Evolutionary conservation across 2,797 vertebrate genomes (phyloP).

Genomic region (Cyprinella venusta): DNA sequence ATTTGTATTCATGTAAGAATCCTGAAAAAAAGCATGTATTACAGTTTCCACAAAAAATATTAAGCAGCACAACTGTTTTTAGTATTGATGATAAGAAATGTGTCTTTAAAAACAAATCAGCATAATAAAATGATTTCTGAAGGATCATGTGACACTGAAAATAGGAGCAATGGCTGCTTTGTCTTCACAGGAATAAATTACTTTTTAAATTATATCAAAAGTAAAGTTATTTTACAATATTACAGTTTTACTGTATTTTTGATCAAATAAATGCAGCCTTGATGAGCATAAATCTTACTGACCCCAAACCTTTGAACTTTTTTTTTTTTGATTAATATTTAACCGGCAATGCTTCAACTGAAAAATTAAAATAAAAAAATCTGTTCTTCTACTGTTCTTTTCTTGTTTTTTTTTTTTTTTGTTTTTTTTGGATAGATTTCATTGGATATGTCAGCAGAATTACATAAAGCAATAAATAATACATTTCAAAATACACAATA

Average conservation of each 20-base stretch:
- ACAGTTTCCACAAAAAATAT: background rate
- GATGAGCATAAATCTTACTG: background rate
- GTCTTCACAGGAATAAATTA: background rate
- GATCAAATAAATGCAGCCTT: conserved; percentile 8
- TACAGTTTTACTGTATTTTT: background rate
- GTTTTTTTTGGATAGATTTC: background rate
- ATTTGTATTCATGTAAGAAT: background rate
- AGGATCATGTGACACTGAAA: background rate
- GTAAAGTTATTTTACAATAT: background rate
- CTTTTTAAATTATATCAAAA: background rate
- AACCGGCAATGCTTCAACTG: no score
- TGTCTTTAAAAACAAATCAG: background rate
- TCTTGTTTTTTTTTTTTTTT: no score
- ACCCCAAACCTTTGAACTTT: background rate
- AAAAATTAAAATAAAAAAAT: no score
- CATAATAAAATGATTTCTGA: background rate
- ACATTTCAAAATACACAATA: background rate
- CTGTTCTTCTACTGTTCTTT: no score
- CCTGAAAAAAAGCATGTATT: conserved; percentile 1
- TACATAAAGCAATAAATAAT: background rate
- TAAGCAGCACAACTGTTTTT: background rate
- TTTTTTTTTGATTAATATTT: no score
- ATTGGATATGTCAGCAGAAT: conserved; percentile 1
- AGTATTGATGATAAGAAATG: background rate
- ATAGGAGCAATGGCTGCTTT: background rate